phyloP scores from a whole-genome alignment of 2,797 vertebrate genomes.

The Columba guinea region DNA sequence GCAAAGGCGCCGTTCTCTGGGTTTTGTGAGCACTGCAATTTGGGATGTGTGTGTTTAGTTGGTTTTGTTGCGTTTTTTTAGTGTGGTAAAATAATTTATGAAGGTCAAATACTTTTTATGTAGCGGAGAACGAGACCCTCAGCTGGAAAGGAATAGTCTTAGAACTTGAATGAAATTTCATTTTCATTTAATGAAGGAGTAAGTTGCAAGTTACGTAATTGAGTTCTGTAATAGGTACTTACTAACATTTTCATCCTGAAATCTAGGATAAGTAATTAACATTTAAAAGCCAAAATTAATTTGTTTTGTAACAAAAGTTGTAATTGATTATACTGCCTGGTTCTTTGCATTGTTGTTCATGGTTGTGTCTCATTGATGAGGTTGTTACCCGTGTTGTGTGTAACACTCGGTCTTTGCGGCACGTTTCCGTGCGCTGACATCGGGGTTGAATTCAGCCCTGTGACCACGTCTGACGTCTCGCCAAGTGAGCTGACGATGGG shows the following conservation, averaged over 20 bases:
- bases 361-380: neutral
- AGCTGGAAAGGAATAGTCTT: constrained; percentile 22
- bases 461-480: neutral
- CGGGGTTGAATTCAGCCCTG: neutral
- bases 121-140: neutral
- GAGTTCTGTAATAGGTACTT: neutral
- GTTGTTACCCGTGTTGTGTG: neutral
- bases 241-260: neutral
- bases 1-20: constrained; percentile 7
- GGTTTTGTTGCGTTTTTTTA: neutral
- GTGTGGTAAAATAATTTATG: neutral
- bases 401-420: neutral
- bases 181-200: neutral
- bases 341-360: neutral
- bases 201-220: neutral
- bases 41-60: neutral
- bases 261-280: neutral
- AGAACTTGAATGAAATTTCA: neutral
- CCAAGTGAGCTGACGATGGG: neutral
- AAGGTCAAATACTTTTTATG: neutral
- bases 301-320: neutral
- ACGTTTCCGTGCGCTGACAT: neutral
- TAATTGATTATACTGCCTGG: neutral
- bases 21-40: constrained; percentile 15
- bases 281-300: neutral